Percentiles rank a stretch among this genome's conserved stretches.
Evolutionary conservation across 64 coral and sea anemone species (phyloP).

Genomic region (Montipora efflorescens): DNA sequence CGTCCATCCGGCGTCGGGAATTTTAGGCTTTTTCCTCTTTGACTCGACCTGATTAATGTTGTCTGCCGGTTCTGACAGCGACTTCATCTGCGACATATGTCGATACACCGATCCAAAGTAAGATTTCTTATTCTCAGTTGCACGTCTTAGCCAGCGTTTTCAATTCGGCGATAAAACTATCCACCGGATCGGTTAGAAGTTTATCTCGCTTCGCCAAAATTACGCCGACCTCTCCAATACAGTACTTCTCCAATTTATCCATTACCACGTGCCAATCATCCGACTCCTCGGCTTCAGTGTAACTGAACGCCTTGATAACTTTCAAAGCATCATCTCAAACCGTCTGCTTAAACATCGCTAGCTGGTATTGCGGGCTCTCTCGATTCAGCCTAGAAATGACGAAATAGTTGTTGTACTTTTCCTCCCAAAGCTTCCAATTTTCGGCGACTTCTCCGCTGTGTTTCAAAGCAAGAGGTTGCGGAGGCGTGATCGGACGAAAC

Average conservation of each 20-base stretch:
- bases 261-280: conserved; percentile 31
- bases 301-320: conserved; percentile 17
- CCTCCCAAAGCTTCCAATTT: conserved; percentile 9
- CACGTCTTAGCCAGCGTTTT: no score
- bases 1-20: no score
- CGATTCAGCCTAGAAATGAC: conserved; percentile 17
- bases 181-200: not conserved
- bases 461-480: no score
- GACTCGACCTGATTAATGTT: no score
- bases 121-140: not conserved
- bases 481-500: no score
- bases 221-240: conserved; percentile 22
- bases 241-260: conserved; percentile 8
- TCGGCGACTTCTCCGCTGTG: not conserved
- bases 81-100: conserved; percentile 6
- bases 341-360: conserved; percentile 29
- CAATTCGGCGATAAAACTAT: no score
- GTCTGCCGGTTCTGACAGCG: not conserved
- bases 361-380: conserved; percentile 10
- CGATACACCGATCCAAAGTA: not conserved
- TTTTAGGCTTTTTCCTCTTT: not conserved
- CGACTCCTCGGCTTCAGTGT: not conserved
- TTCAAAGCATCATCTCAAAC: conserved; percentile 4
- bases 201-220: not conserved
- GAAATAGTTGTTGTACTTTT: conserved; percentile 46